Evolutionary conservation across 2,888 invertebrate species (phyloP), one percentile per base, ranked within the genome.

Genomic region (Epinotia ramella): DNA sequence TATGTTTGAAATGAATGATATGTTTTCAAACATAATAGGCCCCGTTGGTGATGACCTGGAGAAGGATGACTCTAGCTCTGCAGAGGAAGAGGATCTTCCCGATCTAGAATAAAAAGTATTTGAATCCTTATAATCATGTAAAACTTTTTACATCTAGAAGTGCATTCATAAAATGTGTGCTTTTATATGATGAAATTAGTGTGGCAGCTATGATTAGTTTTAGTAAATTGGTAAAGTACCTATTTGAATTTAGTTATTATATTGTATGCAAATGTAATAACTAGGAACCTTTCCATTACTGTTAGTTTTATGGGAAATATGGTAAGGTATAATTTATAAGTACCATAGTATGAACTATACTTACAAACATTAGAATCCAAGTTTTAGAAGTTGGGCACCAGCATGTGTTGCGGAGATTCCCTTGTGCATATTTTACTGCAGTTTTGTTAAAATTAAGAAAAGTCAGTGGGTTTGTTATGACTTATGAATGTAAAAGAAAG

Each of bases 11-110:
- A 86, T 87, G 85, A 88, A 88, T 81, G 90, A 92, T 73, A 90
- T 92, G 88, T 90, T 92, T 77, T 86, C 88, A 16, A 85, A 86
- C 78, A 90, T 91, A 84, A 82, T 90, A 79, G 87, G 87, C 40
- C 85, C 87, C 64, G 87, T 86, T 78, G 89, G 87, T 57, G 90
- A 89, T 78, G 89, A 88, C 66, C 88, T 93, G 81, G 93, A 91
- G 28, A 95, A 94, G 78, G 95, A 95, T 77, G 94, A 92, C 87
- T 96, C 86, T 93, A 96, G 97, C 87, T 97, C 96, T 44, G 97
- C 97, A 81, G 97, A 97, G 81, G 97, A 96, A 82, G 96, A 96
- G 79, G 91, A 92, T 82, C 94, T 97, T 84, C 97, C 97, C 46
- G 96, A 96, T 86, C 90, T 97, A 87, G 96, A 96, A 89, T 96